Conservation (phyloP, 2,113 vertebrate genomes). For the Anas platyrhynchos region DNA sequence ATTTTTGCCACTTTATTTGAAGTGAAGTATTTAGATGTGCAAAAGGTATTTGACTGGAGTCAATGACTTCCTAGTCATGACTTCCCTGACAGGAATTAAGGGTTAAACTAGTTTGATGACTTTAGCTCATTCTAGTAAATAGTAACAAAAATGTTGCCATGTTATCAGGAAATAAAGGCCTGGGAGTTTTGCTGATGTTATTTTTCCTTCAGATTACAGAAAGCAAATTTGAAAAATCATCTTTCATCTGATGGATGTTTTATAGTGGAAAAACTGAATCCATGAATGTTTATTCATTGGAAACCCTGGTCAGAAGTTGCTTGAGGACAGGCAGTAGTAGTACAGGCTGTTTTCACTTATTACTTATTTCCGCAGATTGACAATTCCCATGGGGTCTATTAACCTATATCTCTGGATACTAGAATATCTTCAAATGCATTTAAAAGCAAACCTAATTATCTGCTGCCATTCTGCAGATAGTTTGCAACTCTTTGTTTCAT, state of each 20-base stretch:
- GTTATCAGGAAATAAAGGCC: background rate
- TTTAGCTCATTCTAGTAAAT: background rate
- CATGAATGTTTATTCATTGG: background rate
- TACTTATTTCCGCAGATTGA: background rate
- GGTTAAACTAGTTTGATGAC: background rate
- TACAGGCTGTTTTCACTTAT: background rate
- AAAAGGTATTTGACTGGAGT: background rate
- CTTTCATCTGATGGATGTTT: background rate
- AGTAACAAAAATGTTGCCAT: background rate
- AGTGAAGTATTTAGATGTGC: background rate
- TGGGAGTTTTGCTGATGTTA: background rate
- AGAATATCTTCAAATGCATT: background rate
- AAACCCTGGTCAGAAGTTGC: background rate
- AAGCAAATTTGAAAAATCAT: background rate
- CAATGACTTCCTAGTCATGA: background rate
- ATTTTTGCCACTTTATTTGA: background rate
- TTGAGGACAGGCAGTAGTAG: background rate
- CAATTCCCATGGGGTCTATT: background rate
- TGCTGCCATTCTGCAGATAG: background rate
- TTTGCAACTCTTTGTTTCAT: background rate
- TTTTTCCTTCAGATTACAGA: background rate
- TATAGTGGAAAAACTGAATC: background rate
- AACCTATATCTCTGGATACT: background rate
- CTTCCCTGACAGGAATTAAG: background rate
- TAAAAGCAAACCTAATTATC: background rate